Evolutionary conservation across 2,888 invertebrate species (phyloP), one percentile per base, ranked within the genome.

Genomic region (Dione juno): DNA sequence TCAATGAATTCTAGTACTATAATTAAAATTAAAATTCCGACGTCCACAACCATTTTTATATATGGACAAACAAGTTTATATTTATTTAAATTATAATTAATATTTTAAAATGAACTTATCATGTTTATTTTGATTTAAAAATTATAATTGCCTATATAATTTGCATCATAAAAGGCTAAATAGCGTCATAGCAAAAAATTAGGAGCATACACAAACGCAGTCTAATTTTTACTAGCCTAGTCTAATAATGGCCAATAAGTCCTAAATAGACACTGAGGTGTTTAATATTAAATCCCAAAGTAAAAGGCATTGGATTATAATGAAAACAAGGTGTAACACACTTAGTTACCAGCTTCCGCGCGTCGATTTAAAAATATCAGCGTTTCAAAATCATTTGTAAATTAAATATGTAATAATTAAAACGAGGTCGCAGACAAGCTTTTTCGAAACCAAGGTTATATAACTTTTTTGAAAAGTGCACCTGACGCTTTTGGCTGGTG

Each of bases 381-480:
- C 11, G 37, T 57, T 57, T 40, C 57, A 57, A 57, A 57, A 57
- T 40, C 13, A 40, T 57, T 57, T 57, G 37, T 37, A 57, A 57
- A 57, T 57, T 40, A 57, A 45, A 35, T 61, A 45, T 45, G 45
- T 45, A 61, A 64, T 64, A 64, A 50, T 21, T n/a, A 7, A 58
- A 68, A 58, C 71, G 67, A 65, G 67, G 71, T 67, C 71, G 40
- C 37, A n/a, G 28, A 54, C 50, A 79, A 79, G 70, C 78, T 80
- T 81, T 61, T 73, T 71, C 68, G 61, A 71, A 69, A 71, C 57
- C 59, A 61, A 66, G 66, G 37, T 71, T 65, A 52, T 43, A 45
- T 57, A 68, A 65, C 57, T 28, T 58, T 57, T 71, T 70, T 53
- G 57, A 68, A 71, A 71, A 66, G 52, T 70, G n/a, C 21, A 59